Evolutionary conservation across 1,140 invertebrate genomes (phyloP).

Genomic region (Andrena cerasifolii): DNA sequence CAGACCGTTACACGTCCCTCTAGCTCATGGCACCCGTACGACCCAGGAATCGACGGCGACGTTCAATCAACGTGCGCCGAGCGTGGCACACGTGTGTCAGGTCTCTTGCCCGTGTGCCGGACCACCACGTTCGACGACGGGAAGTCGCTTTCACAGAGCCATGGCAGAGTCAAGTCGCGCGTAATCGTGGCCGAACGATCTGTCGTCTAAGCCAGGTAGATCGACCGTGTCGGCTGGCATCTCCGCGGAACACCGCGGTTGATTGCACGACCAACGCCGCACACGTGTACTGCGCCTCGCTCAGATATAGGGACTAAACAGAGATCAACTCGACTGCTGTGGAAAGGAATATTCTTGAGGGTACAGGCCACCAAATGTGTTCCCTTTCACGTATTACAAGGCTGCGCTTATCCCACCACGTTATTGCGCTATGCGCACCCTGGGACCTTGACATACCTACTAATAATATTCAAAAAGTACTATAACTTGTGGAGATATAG

Average conservation of each 20-base stretch:
- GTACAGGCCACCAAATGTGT: too few relatives aligned
- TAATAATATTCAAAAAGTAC: too few relatives aligned
- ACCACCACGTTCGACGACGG: conserved; percentile 48
- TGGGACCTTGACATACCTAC: too few relatives aligned
- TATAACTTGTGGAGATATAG: too few relatives aligned
- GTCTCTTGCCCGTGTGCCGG: conserved; percentile 31
- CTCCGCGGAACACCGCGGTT: not conserved
- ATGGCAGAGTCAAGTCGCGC: conserved; percentile 45
- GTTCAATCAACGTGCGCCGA: conserved; percentile 41
- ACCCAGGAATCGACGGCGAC: conserved; percentile 36
- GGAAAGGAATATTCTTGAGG: too few relatives aligned
- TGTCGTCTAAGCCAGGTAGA: conserved; percentile 37
- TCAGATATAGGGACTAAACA: too few relatives aligned
- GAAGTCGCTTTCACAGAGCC: conserved; percentile 14
- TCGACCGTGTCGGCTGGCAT: conserved; percentile 29
- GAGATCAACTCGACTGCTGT: too few relatives aligned
- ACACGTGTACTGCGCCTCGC: too few relatives aligned
- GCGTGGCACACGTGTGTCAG: conserved; percentile 43
- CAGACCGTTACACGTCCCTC: conserved; percentile 43
- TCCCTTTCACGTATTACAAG: too few relatives aligned
- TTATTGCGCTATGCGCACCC: too few relatives aligned
- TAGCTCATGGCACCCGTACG: not conserved
- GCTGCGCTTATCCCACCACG: too few relatives aligned
- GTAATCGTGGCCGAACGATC: conserved; percentile 49
- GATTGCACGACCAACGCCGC: not conserved